Evolutionary conservation across 2,888 invertebrate species (phyloP).

Genomic region (Creontiades dilutus): DNA sequence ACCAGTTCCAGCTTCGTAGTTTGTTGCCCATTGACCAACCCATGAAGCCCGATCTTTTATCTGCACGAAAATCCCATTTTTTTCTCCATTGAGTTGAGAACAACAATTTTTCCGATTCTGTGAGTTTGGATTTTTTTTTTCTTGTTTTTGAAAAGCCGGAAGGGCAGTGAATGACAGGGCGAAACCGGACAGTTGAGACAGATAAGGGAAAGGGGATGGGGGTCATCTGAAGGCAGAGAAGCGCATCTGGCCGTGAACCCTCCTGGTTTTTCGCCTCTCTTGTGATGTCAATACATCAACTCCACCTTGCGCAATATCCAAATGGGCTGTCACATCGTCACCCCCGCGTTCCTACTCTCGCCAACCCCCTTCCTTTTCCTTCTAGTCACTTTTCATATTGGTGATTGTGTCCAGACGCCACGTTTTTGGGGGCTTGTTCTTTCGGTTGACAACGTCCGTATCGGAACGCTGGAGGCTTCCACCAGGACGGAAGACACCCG

Average conservation of each 20-base stretch:
- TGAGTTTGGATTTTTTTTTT: background rate
- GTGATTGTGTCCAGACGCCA: conserved; percentile 51
- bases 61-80: background rate
- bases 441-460: conserved; percentile 34
- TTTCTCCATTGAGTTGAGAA: background rate
- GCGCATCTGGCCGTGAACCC: conserved; percentile 42
- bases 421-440: conserved; percentile 38
- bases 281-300: conserved; percentile 44
- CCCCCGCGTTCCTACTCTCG: background rate
- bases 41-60: background rate
- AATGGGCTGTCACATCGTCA: conserved; percentile 47
- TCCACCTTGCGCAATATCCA: conserved; percentile 52
- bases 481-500: conserved; percentile 19
- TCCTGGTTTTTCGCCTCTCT: background rate
- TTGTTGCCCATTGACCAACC: background rate
- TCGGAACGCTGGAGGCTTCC: background rate
- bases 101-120: background rate
- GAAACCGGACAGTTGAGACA: conserved; percentile 37
- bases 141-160: conserved; percentile 13
- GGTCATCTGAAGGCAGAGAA: conserved; percentile 39
- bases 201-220: conserved; percentile 34
- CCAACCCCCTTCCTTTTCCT: conserved; percentile 1
- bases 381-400: conserved; percentile 42
- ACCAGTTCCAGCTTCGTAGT: background rate
- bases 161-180: conserved; percentile 8